phyloP scores from a whole-genome alignment of 2,113 vertebrate species.

The Ochotona princeps region DNA sequence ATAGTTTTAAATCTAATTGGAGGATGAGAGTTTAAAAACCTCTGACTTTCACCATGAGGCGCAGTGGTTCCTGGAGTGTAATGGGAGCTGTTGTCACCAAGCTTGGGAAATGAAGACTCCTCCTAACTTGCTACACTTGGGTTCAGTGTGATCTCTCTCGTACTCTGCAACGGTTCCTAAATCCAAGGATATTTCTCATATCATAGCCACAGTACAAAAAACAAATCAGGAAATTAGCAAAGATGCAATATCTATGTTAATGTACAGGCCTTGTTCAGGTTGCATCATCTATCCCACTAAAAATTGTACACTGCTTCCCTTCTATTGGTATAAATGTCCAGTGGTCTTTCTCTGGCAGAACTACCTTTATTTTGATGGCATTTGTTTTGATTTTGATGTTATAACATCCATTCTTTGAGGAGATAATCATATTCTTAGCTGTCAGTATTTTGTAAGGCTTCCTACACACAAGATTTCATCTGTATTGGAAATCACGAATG shows the following conservation, averaged over 20 bases:
- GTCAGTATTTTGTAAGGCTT: not conserved
- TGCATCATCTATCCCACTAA: not conserved
- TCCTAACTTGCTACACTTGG: no score
- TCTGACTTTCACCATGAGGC: no score
- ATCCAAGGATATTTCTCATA: not conserved
- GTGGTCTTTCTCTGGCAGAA: not conserved
- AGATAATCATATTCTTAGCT: not conserved
- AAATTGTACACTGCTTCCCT: not conserved
- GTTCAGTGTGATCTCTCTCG: no score
- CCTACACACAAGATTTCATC: not conserved
- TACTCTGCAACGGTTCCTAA: not conserved
- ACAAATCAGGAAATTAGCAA: slow-evolving; percentile 20
- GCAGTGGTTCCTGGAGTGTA: no score
- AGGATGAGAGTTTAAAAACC: no score
- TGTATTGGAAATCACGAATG: not conserved
- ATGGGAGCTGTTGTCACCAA: no score
- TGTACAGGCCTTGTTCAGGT: not conserved
- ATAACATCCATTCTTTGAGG: not conserved
- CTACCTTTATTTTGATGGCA: not conserved
- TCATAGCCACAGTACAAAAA: not conserved
- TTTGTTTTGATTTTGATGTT: not conserved
- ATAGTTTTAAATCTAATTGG: no score
- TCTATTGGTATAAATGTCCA: not conserved
- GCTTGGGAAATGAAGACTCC: no score
- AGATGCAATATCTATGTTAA: not conserved